Conservation (phyloP, 2,888 invertebrate genomes). For the Trichogramma evanescens region DNA sequence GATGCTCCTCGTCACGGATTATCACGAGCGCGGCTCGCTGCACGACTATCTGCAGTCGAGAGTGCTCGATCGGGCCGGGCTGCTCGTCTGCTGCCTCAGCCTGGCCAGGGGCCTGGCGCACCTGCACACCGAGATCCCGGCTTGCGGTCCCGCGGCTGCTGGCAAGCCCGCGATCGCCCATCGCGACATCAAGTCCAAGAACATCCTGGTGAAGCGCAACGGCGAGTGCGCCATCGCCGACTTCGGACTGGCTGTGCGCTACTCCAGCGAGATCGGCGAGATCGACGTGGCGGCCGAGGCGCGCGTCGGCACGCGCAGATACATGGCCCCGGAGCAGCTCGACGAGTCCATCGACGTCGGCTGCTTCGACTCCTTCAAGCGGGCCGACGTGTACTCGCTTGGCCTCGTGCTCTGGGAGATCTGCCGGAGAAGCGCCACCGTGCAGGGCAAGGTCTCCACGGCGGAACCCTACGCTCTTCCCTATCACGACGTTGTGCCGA, state of each 20-base stretch:
- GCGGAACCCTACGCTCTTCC: slow-evolving; percentile 75
- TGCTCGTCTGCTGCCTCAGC: slow-evolving; percentile 76
- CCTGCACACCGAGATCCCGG: slow-evolving; percentile 85
- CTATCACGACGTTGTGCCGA: slow-evolving; percentile 77
- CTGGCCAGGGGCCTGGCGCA: slow-evolving; percentile 84
- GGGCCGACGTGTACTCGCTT: slow-evolving; percentile 86
- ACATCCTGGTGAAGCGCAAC: slow-evolving; percentile 84
- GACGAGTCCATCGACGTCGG: slow-evolving; percentile 78
- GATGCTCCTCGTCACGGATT: slow-evolving; percentile 88
- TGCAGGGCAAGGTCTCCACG: slow-evolving; percentile 53
- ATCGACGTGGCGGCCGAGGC: slow-evolving; percentile 69
- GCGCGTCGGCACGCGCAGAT: slow-evolving; percentile 86
- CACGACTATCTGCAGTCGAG: slow-evolving; percentile 80
- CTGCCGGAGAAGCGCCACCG: slow-evolving; percentile 63
- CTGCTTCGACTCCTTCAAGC: slow-evolving; percentile 80
- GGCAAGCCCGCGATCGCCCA: slow-evolving; percentile 96
- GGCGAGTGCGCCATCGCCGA: slow-evolving; percentile 91
- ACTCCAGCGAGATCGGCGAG: slow-evolving; percentile 53
- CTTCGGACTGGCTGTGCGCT: slow-evolving; percentile 79
- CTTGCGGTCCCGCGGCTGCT: slow-evolving; percentile 67
- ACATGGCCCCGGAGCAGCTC: slow-evolving; percentile 92
- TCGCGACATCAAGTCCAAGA: slow-evolving; percentile 89
- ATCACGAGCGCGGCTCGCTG: slow-evolving; percentile 84
- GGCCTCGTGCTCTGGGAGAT: slow-evolving; percentile 93
- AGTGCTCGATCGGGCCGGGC: slow-evolving; percentile 68